Evolutionary conservation across 2,113 vertebrate genomes (phyloP).

Genomic region (Sminthopsis crassicaudata): DNA sequence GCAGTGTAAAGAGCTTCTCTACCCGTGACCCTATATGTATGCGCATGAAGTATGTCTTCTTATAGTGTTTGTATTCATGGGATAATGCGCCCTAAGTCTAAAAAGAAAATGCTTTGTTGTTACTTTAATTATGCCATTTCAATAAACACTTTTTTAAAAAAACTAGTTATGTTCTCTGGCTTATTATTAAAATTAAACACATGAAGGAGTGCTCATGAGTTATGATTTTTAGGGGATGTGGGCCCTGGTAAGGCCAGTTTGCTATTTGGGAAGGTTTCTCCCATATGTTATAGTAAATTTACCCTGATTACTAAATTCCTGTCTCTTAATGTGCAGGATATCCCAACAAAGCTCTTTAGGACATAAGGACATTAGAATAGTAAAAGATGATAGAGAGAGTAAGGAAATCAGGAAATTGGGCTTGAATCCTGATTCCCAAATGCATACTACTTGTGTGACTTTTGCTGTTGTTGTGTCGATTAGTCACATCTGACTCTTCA

Average conservation of each 20-base stretch:
- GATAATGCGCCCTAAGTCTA: not conserved
- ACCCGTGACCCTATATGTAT: not conserved
- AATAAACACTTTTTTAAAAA: not conserved
- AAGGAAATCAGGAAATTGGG: not conserved
- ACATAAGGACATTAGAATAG: not conserved
- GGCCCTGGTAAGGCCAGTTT: not conserved
- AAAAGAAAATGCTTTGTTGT: not conserved
- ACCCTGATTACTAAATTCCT: not conserved
- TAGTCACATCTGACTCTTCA: not conserved
- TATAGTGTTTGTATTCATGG: not conserved
- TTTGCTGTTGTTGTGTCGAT: not conserved
- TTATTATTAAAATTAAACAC: not conserved
- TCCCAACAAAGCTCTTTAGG: constrained; percentile 41
- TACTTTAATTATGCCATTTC: not conserved
- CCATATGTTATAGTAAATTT: not conserved
- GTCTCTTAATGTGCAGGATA: constrained; percentile 11
- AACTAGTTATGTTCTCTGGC: not conserved
- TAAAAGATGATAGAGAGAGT: constrained; percentile 6
- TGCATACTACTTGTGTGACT: not conserved
- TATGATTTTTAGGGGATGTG: not conserved
- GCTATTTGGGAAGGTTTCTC: not conserved
- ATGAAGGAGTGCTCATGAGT: not conserved
- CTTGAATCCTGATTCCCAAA: not conserved
- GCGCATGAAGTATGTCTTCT: not conserved
- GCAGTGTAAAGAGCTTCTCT: not conserved